Evolutionary conservation across 2,888 invertebrate genomes (phyloP), one percentile per base, ranked within the genome.

Genomic region (Cancer borealis): DNA sequence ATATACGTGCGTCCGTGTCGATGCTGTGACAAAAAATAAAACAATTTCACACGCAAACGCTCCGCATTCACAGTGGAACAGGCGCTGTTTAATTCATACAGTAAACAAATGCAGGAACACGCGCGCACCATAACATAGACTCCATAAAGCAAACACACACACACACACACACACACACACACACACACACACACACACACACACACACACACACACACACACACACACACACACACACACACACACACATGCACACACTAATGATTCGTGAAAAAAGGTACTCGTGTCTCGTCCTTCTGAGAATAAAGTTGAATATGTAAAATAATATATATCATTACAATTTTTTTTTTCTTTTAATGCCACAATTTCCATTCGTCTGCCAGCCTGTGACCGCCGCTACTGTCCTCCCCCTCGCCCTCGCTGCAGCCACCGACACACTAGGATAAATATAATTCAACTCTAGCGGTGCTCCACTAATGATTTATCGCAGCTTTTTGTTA

Each of bases 131-230:
- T 49, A 26, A 89, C 47, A 89, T 47, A 89, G 26, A 89, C 47
- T 26, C n/a, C 79, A 79, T 79, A 79, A 79, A 79, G 30, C 79
- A 79, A 26, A 30, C 79, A 79, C 26, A 79, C 79, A 79, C 26
- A 79, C 26, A 79, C 26, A 79, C 26, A 89, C 17, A 89, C 46
- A 89, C 17, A 89, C 46, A 89, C 46, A 89, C 46, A 79, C 79
- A 79, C 79, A 79, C 79, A 79, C 79, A 79, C 79, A 79, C 79
- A 79, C 79, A 79, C 79, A 79, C 79, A 79, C 79, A 79, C 79
- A 79, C 79, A 79, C 79, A 79, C 79, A 79, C 79, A 79, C 79
- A 79, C 79, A 79, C 79, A 79, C 30, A 79, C 30, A 30, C 79
- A 79, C 79, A 79, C 79, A 79, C 79, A 79, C 79, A 79, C 30